phyloP scores from a whole-genome alignment of 1,140 invertebrate genomes.

The Scaptomyza montana region DNA sequence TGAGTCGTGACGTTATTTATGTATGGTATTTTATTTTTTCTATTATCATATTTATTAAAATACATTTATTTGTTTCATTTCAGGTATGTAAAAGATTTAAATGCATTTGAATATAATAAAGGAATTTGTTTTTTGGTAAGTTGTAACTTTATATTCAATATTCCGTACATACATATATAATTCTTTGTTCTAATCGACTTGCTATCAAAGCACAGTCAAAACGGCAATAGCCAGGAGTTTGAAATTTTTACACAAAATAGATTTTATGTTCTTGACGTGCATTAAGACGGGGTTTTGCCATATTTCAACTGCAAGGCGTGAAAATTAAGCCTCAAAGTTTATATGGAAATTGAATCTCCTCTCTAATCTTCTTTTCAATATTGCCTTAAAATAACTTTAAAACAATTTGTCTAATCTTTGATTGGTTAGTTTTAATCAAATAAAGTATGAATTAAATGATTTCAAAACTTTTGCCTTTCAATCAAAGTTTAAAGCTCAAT shows the following conservation, averaged over 20 bases:
- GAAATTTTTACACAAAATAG: background rate
- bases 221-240: background rate
- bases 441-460: background rate
- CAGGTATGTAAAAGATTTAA: conserved; percentile 31
- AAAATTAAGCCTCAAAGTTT: too few species aligned
- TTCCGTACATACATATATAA: background rate
- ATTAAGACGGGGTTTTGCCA: too few species aligned
- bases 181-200: background rate
- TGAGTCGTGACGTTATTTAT: background rate
- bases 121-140: conserved; percentile 9
- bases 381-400: too few species aligned
- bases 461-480: too few species aligned
- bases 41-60: background rate
- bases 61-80: conserved; percentile 12
- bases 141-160: background rate
- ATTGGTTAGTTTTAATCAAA: too few species aligned
- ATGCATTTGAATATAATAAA: background rate
- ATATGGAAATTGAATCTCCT: too few species aligned
- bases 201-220: background rate
- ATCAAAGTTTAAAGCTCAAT: background rate
- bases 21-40: background rate
- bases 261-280: too few species aligned
- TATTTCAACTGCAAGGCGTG: too few species aligned
- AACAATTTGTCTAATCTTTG: too few species aligned
- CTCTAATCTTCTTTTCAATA: too few species aligned